Conservation (phyloP, 2,113 vertebrate genomes). For the Leiothrix lutea region DNA sequence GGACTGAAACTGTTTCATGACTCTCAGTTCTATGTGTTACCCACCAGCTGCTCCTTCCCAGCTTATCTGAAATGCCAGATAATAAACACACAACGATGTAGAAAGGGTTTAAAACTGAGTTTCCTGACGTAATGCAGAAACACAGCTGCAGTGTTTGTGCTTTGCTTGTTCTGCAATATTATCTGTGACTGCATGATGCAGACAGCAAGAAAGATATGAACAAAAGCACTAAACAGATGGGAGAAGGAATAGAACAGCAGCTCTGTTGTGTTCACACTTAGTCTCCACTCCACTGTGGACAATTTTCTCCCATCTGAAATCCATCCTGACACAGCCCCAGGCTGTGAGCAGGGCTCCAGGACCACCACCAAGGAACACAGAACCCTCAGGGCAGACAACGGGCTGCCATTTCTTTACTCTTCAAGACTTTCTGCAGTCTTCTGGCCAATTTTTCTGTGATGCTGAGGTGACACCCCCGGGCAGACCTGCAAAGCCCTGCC, state of each 20-base stretch:
- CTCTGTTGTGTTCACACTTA: neutral
- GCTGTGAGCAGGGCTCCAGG: neutral
- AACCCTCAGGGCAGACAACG: neutral
- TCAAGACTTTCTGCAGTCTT: neutral
- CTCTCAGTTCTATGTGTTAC: neutral
- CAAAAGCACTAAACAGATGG: neutral
- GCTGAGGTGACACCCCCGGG: neutral
- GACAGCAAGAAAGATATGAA: neutral
- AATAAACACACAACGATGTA: neutral
- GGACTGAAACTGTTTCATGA: neutral
- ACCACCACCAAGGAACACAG: neutral
- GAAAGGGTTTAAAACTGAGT: neutral
- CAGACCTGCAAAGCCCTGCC: neutral
- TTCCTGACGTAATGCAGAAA: neutral
- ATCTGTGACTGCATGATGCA: neutral
- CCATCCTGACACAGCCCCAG: neutral
- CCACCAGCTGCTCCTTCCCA: neutral
- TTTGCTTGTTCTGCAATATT: neutral
- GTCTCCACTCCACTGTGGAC: neutral
- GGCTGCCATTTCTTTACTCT: neutral
- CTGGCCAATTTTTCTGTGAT: neutral
- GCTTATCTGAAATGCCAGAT: neutral
- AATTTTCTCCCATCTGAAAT: neutral
- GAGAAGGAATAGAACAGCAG: neutral
- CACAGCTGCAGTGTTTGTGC: neutral